Evolutionary conservation across 2,113 vertebrate species (phyloP).

Genomic region (Octodon degus): DNA sequence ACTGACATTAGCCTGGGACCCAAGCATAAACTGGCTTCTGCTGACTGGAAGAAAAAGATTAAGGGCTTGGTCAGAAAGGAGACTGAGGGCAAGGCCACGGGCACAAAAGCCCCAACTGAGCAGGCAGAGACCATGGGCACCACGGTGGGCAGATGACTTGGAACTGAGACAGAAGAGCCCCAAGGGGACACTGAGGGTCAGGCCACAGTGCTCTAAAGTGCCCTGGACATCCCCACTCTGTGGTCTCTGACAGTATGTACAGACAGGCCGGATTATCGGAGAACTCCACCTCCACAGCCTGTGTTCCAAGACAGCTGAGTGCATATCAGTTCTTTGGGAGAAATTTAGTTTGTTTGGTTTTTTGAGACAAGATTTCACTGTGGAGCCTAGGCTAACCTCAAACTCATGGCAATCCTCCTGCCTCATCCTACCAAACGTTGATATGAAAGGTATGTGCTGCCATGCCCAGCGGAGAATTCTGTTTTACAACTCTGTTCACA

Average conservation of each 20-base stretch:
- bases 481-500: background rate
- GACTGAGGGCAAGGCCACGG: accelerated
- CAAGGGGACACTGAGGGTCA: background rate
- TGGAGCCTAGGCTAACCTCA: background rate
- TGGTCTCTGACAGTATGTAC: accelerated
- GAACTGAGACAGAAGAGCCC: background rate
- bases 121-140: background rate
- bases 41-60: background rate
- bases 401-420: background rate
- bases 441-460: background rate
- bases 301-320: background rate
- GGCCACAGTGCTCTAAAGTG: background rate
- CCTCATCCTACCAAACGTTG: background rate
- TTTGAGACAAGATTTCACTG: background rate
- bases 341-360: background rate
- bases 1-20: background rate
- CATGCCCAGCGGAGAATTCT: background rate
- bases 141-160: accelerated
- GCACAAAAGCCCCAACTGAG: no score
- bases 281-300: accelerated
- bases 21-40: background rate
- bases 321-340: background rate
- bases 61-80: background rate
- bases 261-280: no score
- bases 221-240: accelerated